Evolutionary conservation across 2,797 vertebrate species (phyloP).

Genomic region (Morelia viridis): DNA sequence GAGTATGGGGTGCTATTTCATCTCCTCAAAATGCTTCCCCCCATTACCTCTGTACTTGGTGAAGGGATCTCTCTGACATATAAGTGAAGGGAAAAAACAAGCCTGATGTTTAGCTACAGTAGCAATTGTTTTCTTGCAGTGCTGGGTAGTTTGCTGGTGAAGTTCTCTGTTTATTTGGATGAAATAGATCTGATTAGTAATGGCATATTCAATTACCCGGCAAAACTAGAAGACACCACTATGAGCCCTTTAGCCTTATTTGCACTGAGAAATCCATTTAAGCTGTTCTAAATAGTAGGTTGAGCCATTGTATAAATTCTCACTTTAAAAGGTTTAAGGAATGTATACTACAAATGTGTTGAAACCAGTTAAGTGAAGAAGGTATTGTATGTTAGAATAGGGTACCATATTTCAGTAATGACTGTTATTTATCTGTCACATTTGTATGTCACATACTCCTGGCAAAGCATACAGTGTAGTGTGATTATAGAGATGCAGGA

Average conservation of each 20-base stretch:
- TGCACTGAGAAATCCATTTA: not conserved
- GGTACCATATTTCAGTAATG: not conserved
- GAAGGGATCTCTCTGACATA: not conserved
- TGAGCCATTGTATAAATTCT: not conserved
- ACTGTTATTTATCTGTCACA: not conserved
- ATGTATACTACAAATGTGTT: not conserved
- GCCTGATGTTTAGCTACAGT: not conserved
- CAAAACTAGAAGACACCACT: not conserved
- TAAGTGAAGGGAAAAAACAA: not conserved
- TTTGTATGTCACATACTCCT: not conserved
- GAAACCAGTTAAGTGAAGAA: not conserved
- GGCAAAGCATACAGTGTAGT: not conserved
- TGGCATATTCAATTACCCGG: not conserved
- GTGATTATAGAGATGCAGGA: not conserved
- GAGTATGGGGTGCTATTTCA: not conserved
- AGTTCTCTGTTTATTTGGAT: not conserved
- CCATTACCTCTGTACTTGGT: not conserved
- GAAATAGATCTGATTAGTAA: not conserved
- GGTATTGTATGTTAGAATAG: not conserved
- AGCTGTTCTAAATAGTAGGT: not conserved
- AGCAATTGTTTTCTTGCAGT: not conserved
- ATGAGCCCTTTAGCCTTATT: not conserved
- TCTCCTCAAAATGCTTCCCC: not conserved
- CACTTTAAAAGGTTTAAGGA: not conserved
- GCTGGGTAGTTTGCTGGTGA: not conserved